These are phyloP conservation scores for Eulimnadia texana DNA, from an alignment of 1,140 invertebrate species.

Conservation along the genomic window DNA sequence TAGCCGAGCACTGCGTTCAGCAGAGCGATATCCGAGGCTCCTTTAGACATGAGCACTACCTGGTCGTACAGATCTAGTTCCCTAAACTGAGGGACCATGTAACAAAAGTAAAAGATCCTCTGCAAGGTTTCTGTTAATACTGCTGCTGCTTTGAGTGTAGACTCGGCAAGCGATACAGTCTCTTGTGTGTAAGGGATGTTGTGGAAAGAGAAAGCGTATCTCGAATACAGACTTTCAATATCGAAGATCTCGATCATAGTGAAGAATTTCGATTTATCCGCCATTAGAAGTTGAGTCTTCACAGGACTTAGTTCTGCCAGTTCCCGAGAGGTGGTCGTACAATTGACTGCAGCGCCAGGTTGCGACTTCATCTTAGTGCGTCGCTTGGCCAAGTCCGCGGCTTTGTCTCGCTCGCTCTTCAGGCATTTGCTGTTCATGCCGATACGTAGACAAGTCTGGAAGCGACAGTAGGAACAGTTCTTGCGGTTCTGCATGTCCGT, in stretches of 20 bases:
- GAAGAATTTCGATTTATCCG: not conserved
- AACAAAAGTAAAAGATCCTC: not conserved
- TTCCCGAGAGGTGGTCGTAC: not conserved
- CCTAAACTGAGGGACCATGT: not conserved
- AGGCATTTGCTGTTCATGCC: not conserved
- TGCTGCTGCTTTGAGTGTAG: not conserved
- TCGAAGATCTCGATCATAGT: not conserved
- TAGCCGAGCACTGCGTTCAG: not conserved
- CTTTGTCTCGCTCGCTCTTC: not conserved
- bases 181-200: not conserved
- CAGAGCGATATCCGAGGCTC: not conserved
- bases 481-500: not conserved
- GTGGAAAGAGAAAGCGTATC: not conserved
- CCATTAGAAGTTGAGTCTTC: not conserved
- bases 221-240: not conserved
- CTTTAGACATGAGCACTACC: not conserved
- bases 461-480: not conserved
- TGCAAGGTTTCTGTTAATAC: not conserved
- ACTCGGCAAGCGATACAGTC: not conserved
- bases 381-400: not conserved
- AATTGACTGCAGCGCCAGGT: not conserved
- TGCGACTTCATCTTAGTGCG: not conserved
- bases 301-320: not conserved
- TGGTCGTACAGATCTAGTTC: not conserved
- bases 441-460: not conserved